These are phyloP conservation scores for Neria commutata DNA, from an alignment of 2,888 invertebrate genomes.

Conservation along the genomic window DNA sequence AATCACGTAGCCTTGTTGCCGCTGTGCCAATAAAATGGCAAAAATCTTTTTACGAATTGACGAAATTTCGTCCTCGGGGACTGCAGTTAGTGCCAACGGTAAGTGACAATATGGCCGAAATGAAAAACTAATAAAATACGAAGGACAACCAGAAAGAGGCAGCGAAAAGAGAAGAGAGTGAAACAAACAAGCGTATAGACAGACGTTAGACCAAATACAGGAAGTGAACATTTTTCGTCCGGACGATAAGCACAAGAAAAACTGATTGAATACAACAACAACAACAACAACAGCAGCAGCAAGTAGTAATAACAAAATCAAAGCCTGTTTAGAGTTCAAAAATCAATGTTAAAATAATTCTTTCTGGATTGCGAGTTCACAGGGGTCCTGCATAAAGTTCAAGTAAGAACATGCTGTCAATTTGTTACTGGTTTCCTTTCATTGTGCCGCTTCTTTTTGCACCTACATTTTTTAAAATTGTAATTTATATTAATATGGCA, in stretches of 20 bases:
- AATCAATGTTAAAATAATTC: too few relatives aligned
- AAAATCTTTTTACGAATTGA: constrained; percentile 11
- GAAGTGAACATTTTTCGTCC: not conserved
- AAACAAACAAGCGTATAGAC: constrained; percentile 21
- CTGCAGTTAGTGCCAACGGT: constrained; percentile 22
- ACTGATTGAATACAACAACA: not conserved
- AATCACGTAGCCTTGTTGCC: constrained; percentile 5
- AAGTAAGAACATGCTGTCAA: too few relatives aligned
- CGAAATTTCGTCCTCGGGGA: constrained; percentile 29
- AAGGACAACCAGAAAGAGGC: constrained; percentile 7
- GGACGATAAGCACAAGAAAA: not conserved
- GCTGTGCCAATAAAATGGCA: constrained; percentile 9
- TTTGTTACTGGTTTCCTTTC: too few relatives aligned
- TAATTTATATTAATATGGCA: too few relatives aligned
- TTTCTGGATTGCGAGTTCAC: too few relatives aligned
- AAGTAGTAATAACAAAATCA: too few relatives aligned
- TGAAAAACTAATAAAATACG: constrained; percentile 40
- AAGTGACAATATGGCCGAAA: constrained; percentile 37
- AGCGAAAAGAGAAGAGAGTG: constrained; percentile 20
- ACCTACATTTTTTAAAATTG: too few relatives aligned
- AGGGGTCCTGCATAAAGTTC: too few relatives aligned
- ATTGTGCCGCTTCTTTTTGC: too few relatives aligned
- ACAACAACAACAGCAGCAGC: not conserved
- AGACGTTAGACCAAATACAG: constrained; percentile 6
- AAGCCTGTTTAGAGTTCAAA: too few relatives aligned